Percentiles rank a stretch among this genome's conserved stretches.
phyloP scores from a whole-genome alignment of 2,797 vertebrate genomes.

The Anguilla anguilla region DNA sequence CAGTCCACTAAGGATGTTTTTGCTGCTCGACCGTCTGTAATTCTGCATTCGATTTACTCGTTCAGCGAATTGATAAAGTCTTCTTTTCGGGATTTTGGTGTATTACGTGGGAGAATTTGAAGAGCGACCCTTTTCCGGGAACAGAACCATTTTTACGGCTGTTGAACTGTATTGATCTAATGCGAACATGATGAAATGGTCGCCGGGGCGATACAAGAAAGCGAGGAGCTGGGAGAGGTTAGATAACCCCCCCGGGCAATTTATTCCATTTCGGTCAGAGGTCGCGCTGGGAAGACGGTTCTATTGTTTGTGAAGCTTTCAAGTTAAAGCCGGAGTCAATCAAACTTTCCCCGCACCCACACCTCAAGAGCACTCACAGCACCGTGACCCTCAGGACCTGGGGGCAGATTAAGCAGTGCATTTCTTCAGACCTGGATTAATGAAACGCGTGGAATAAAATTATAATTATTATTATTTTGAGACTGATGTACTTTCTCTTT shows the following conservation, averaged over 20 bases:
- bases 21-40: not conserved
- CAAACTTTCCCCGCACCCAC: constrained; percentile 8
- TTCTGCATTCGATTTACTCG: not conserved
- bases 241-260: constrained; percentile 31
- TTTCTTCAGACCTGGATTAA: not conserved
- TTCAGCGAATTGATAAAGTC: not conserved
- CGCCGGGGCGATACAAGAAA: constrained; percentile 23
- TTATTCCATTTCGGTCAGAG: constrained; percentile 28
- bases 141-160: constrained; percentile 21
- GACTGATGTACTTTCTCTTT: constrained; percentile 13
- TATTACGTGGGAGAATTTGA: constrained; percentile 3
- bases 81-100: not conserved
- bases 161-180: constrained; percentile 32
- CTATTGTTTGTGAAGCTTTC: constrained; percentile 28
- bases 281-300: constrained; percentile 18
- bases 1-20: not conserved
- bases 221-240: not conserved
- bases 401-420: constrained; percentile 11
- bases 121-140: constrained; percentile 1
- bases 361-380: not conserved
- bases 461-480: not conserved
- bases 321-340: constrained; percentile 25
- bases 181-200: constrained; percentile 27
- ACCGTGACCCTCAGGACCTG: not conserved
- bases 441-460: not conserved